Evolutionary conservation across 2,888 invertebrate species (phyloP), one percentile per base, ranked within the genome.

Genomic region (Galeruca laticollis): DNA sequence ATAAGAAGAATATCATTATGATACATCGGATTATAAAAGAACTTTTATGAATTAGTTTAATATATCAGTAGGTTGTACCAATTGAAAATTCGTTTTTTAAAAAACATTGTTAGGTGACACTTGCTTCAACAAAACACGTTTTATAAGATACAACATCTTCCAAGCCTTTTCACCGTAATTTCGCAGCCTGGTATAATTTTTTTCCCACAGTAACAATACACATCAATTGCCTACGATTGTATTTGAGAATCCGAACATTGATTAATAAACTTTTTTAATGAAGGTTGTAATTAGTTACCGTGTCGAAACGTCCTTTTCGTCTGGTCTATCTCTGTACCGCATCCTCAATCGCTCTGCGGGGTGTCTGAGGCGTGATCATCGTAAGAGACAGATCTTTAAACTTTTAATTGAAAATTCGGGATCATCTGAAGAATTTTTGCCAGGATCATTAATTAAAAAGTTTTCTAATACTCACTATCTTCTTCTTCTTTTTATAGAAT

Each of bases 231-330:
- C 74, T 76, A 75, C 80, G 80, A 82, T 82, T 82, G 80, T 80
- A 80, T 81, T 82, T 73, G 82, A 84, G 84, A 83, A 81, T 84
- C 84, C 69, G 82, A 84, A 84, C 83, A 81, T 84, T 85, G 85
- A 86, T 86, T 85, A 84, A 85, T 86, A 85, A 85, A 86, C 84
- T 86, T 86, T 80, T 80, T 83, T 85, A 85, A 86, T 85, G 85
- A 86, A 84, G 83, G 84, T 83, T 84, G 83, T 85, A 85, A 85
- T 85, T 85, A 85, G 84, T 84, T 84, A 82, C 80, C 57, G 65
- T 66, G 51, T 20, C 65, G 33, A 59, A 66, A 66, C 59, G 65
- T 60, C 60, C 37, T 60, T 20, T 43, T 60, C 15, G 47, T 26
- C n/a, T 60, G 15, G 15, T 26, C 26, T 60, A 43, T 60, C 33